Evolutionary conservation across 2,797 vertebrate genomes (phyloP).

Genomic region (Tadarida brasiliensis): DNA sequence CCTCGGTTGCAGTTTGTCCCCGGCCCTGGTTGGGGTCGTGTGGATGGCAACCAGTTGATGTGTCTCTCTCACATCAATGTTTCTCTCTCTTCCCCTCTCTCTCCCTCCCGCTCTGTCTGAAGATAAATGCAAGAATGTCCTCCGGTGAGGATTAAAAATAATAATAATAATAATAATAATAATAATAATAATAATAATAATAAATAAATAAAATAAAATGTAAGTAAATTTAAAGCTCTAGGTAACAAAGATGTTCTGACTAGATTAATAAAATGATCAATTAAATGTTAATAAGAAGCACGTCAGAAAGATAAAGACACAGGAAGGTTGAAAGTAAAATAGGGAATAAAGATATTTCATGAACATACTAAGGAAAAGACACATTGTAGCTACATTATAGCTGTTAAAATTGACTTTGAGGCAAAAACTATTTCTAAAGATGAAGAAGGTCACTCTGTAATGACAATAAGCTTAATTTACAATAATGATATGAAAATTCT

Average conservation of each 20-base stretch:
- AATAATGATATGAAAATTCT: background rate
- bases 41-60: too few species aligned
- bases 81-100: too few species aligned
- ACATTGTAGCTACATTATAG: background rate
- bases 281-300: conserved; percentile 46
- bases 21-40: too few species aligned
- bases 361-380: conserved; percentile 7
- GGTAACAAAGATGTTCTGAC: conserved; percentile 50
- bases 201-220: too few species aligned
- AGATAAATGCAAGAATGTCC: too few species aligned
- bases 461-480: conserved; percentile 16
- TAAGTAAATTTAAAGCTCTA: conserved; percentile 63
- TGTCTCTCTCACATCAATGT: too few species aligned
- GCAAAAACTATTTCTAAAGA: conserved; percentile 52
- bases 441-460: background rate
- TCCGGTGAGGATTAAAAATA: too few species aligned
- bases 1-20: too few species aligned
- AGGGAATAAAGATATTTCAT: background rate
- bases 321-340: conserved; percentile 54
- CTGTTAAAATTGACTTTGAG: background rate
- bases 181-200: too few species aligned
- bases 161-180: too few species aligned
- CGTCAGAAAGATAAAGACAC: conserved; percentile 37
- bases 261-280: conserved; percentile 48
- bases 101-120: too few species aligned